Evolutionary conservation across 2,113 vertebrate species (phyloP).

Genomic region (Leiothrix lutea): DNA sequence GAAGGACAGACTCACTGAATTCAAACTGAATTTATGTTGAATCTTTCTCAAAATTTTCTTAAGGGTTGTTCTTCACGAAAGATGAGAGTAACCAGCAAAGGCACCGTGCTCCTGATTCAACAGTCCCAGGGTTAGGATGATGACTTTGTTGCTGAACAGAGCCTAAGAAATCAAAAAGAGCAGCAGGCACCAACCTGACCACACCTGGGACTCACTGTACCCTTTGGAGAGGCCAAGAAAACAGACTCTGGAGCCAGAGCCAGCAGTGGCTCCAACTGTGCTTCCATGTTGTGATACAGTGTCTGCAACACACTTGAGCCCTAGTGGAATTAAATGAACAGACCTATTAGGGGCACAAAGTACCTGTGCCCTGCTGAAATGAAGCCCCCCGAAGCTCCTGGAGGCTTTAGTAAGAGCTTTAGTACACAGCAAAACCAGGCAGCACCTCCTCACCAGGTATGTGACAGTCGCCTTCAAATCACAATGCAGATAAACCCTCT

Average conservation of each 20-base stretch:
- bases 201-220: background rate
- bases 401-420: background rate
- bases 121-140: background rate
- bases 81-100: constrained; percentile 44
- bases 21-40: background rate
- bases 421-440: background rate
- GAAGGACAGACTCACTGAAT: background rate
- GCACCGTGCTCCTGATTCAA: constrained; percentile 40
- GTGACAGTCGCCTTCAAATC: background rate
- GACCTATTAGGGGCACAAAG: background rate
- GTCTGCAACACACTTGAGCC: background rate
- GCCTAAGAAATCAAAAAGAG: background rate
- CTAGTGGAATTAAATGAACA: background rate
- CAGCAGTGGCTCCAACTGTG: background rate
- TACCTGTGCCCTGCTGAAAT: background rate
- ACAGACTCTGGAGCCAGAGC: background rate
- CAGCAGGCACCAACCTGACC: background rate
- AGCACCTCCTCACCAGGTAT: background rate
- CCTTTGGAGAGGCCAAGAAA: background rate
- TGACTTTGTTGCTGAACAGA: constrained; percentile 10
- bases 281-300: background rate
- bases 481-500: background rate
- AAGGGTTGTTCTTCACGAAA: constrained; percentile 25
- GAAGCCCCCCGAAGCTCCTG: background rate
- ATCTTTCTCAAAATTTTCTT: background rate